A percentile compares a stretch with the other conserved stretches of the same genome.
phyloP scores from a whole-genome alignment of 2,113 vertebrate genomes.

The Trichechus manatus region DNA sequence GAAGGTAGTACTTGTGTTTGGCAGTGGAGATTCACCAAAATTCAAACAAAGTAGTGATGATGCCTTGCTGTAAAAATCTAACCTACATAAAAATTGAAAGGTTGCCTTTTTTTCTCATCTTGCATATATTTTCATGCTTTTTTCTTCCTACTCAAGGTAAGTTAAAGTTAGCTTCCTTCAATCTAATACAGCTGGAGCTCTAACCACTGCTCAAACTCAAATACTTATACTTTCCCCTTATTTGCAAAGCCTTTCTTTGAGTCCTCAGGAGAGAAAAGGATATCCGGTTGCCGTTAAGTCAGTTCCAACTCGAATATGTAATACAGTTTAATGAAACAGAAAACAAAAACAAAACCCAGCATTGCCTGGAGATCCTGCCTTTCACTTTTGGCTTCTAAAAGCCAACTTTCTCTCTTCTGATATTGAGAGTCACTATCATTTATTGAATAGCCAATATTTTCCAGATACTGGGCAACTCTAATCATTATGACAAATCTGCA shows the following conservation, averaged over 20 bases:
- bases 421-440: not conserved
- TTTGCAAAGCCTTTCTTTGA: not conserved
- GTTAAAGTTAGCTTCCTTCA: not conserved
- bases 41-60: not conserved
- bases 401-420: not conserved
- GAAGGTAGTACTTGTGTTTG: not conserved
- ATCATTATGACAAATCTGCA: not conserved
- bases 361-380: not conserved
- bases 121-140: not conserved
- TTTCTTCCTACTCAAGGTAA: not conserved
- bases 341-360: not conserved
- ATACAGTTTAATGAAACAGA: not conserved
- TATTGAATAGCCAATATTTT: not conserved
- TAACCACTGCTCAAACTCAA: not conserved
- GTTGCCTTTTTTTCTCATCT: not conserved
- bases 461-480: not conserved
- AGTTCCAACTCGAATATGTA: not conserved
- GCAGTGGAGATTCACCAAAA: not conserved
- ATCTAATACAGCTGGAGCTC: not conserved
- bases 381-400: not conserved
- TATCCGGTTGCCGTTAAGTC: not conserved
- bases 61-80: not conserved
- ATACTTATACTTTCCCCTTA: not conserved
- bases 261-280: not conserved
- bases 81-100: not conserved